phyloP scores from a whole-genome alignment of 2,888 invertebrate genomes.

The Oscheius sp. region DNA sequence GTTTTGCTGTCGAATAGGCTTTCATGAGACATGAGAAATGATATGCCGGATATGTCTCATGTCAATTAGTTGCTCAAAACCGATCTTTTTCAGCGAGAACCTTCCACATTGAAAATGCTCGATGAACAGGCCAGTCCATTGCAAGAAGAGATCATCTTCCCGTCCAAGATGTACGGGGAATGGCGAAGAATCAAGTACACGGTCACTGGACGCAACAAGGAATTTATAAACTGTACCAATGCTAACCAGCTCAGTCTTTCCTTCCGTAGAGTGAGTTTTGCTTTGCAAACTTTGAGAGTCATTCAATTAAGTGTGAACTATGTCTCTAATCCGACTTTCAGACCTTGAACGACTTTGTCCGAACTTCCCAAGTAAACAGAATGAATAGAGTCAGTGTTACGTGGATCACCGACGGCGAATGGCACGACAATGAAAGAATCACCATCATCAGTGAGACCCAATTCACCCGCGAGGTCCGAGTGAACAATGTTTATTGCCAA shows the following conservation, averaged over 20 bases:
- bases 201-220: constrained; percentile 9
- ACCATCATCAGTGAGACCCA: constrained; percentile 11
- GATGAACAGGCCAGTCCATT: too few species aligned
- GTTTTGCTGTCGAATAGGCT: too few species aligned
- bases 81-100: too few species aligned
- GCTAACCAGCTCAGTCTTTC: not conserved
- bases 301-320: too few species aligned
- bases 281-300: too few species aligned
- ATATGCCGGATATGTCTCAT: too few species aligned
- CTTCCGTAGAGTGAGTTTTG: constrained; percentile 10
- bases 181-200: constrained; percentile 9
- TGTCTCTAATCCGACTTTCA: not conserved
- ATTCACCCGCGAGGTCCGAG: constrained; percentile 10
- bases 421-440: constrained; percentile 28
- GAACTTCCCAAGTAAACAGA: constrained; percentile 6
- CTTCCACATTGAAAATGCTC: too few species aligned
- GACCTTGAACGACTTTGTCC: constrained; percentile 22
- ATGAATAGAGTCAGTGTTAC: not conserved
- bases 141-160: constrained; percentile 10
- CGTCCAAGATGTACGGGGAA: constrained; percentile 18
- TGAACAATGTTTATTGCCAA: not conserved
- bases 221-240: not conserved
- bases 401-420: constrained; percentile 26
- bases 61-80: too few species aligned
- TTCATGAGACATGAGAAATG: too few species aligned